These are phyloP conservation scores for Paralichthys olivaceus DNA, from an alignment of 2,113 vertebrate genomes.

Conservation along the genomic window DNA sequence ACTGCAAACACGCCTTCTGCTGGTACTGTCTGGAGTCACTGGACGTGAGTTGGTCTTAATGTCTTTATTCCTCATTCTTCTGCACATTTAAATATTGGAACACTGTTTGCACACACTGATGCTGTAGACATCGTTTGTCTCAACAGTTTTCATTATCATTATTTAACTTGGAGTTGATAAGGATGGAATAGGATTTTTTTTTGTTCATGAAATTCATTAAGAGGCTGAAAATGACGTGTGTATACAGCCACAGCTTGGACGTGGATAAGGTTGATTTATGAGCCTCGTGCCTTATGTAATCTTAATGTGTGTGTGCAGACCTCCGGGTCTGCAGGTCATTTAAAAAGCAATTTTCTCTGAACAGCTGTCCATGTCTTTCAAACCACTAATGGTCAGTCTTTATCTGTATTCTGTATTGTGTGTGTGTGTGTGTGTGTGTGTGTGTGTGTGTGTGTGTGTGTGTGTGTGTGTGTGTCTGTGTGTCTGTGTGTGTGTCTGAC, in stretches of 20 bases:
- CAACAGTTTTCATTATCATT: slow-evolving; percentile 24
- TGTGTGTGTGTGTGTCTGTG: not conserved
- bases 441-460: not conserved
- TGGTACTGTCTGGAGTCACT: slow-evolving; percentile 99
- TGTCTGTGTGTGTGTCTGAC: too few species aligned
- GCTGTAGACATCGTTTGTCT: slow-evolving; percentile 26
- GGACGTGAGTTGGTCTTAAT: slow-evolving; percentile 88
- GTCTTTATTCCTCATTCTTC: not conserved
- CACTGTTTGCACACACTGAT: slow-evolving; percentile 11
- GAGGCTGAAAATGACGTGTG: slow-evolving; percentile 1
- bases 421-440: not conserved
- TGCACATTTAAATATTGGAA: not conserved
- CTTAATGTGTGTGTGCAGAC: slow-evolving; percentile 21
- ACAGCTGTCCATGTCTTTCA: slow-evolving; percentile 29
- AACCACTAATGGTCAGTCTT: slow-evolving; percentile 37
- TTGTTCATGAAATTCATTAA: not conserved
- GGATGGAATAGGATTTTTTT: not conserved
- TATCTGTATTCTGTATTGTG: slow-evolving; percentile 35
- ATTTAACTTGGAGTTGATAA: slow-evolving; percentile 36
- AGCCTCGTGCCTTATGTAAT: slow-evolving; percentile 40
- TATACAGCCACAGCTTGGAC: not conserved
- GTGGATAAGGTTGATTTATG: slow-evolving; percentile 1
- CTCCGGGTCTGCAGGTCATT: slow-evolving; percentile 21
- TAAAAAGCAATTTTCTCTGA: slow-evolving; percentile 54
- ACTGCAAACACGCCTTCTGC: slow-evolving; percentile 99